A percentile compares a stretch with the other conserved stretches of the same genome.
Evolutionary conservation across 2,888 invertebrate genomes (phyloP).

Genomic region (Torymus texanus): DNA sequence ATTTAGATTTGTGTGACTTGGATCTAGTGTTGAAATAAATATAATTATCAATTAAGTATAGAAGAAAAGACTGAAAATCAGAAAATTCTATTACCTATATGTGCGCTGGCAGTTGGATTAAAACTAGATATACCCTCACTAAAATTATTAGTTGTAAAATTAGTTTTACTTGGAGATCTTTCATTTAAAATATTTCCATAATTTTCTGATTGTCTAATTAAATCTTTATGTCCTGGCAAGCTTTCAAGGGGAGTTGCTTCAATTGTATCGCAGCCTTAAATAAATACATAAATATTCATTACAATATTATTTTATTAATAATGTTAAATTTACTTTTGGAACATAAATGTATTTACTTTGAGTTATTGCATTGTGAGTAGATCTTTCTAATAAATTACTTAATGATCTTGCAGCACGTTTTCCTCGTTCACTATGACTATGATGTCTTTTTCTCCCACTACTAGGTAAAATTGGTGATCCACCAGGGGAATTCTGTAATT

Average conservation of each 20-base stretch:
- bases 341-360: constrained; percentile 56
- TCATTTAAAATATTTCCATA: constrained; percentile 12
- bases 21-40: constrained; percentile 6
- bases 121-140: constrained; percentile 6
- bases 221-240: constrained; percentile 65
- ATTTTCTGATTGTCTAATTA: constrained; percentile 52
- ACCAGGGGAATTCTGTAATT: constrained; percentile 45
- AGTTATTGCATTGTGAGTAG: constrained; percentile 34
- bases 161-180: constrained; percentile 25
- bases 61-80: neutral
- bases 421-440: constrained; percentile 67
- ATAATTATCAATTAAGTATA: constrained; percentile 4
- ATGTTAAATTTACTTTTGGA: constrained; percentile 1
- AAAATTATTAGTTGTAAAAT: constrained; percentile 13
- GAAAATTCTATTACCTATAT: constrained; percentile 3
- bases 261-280: constrained; percentile 60
- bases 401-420: constrained; percentile 65
- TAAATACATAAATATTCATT: constrained; percentile 22
- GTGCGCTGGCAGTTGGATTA: neutral
- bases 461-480: constrained; percentile 66
- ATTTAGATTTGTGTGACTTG: constrained; percentile 18
- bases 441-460: constrained; percentile 66
- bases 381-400: constrained; percentile 57
- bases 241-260: constrained; percentile 70
- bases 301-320: constrained; percentile 6